phyloP scores from a whole-genome alignment of 1,140 invertebrate genomes.

The Cydia amplana region DNA sequence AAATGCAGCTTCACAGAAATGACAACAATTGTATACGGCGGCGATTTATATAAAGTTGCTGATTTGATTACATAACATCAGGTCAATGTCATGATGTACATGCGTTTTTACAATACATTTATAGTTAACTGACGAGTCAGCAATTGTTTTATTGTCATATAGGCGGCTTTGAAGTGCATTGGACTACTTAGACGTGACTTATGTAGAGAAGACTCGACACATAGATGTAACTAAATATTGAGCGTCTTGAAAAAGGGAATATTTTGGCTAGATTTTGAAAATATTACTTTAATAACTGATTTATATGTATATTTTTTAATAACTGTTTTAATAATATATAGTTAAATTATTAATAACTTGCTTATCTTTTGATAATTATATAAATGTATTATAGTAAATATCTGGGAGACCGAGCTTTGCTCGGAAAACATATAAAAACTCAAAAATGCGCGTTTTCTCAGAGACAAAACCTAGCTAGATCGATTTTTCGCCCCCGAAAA shows the following conservation, averaged over 20 bases:
- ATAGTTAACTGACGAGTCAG: background rate
- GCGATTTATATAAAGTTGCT: background rate
- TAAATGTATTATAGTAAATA: too few species aligned
- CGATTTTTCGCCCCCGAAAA: too few species aligned
- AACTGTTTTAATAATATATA: too few species aligned
- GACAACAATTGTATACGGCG: background rate
- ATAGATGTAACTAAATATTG: too few species aligned
- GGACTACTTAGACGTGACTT: background rate
- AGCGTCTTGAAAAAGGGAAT: background rate
- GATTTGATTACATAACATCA: background rate
- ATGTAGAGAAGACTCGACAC: background rate
- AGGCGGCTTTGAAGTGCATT: background rate
- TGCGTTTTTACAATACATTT: background rate
- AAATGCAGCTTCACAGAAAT: background rate
- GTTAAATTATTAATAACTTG: too few species aligned
- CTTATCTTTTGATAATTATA: too few species aligned
- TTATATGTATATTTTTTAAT: too few species aligned
- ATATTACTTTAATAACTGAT: too few species aligned
- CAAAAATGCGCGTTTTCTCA: too few species aligned
- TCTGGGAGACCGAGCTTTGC: too few species aligned
- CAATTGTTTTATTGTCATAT: background rate
- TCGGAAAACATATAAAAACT: too few species aligned
- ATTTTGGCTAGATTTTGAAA: background rate
- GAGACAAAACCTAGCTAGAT: too few species aligned
- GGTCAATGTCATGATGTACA: background rate